Conservation (phyloP, 2,888 invertebrate species). For the Celastrina argiolus region DNA sequence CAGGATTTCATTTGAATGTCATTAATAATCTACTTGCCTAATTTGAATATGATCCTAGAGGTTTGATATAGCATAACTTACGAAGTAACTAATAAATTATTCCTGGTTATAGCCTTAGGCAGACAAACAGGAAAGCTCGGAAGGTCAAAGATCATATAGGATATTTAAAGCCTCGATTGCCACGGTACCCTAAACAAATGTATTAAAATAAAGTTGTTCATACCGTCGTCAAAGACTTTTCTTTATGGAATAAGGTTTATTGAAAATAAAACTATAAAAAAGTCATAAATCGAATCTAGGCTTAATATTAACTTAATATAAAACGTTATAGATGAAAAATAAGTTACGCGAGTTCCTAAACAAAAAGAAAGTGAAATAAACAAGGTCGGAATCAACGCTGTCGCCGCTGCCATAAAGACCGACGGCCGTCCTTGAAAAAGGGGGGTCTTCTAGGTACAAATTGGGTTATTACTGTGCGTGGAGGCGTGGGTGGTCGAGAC, state of each 20-base stretch:
- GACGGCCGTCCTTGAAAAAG: constrained; percentile 78
- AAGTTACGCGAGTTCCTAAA: constrained; percentile 74
- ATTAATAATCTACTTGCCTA: too few relatives aligned
- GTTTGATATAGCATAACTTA: too few relatives aligned
- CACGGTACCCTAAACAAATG: background rate
- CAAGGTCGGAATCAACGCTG: constrained; percentile 78
- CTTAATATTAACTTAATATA: constrained; percentile 33
- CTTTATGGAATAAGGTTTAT: background rate
- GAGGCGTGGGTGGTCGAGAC: constrained; percentile 65
- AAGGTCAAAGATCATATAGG: too few relatives aligned
- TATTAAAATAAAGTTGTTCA: background rate
- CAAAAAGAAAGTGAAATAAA: constrained; percentile 78
- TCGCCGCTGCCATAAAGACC: constrained; percentile 77
- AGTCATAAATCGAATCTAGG: background rate
- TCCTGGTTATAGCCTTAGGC: too few relatives aligned
- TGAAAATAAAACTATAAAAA: constrained; percentile 18
- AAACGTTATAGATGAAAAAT: constrained; percentile 61
- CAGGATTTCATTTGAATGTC: too few relatives aligned
- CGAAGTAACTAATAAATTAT: too few relatives aligned
- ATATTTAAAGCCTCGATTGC: background rate
- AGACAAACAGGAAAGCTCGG: too few relatives aligned
- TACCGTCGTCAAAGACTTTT: background rate
- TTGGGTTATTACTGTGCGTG: constrained; percentile 76
- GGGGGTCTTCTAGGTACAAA: constrained; percentile 68
- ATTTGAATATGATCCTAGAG: too few relatives aligned